Evolutionary conservation across 1,140 invertebrate genomes (phyloP).

Genomic region (Panulirus ornatus): DNA sequence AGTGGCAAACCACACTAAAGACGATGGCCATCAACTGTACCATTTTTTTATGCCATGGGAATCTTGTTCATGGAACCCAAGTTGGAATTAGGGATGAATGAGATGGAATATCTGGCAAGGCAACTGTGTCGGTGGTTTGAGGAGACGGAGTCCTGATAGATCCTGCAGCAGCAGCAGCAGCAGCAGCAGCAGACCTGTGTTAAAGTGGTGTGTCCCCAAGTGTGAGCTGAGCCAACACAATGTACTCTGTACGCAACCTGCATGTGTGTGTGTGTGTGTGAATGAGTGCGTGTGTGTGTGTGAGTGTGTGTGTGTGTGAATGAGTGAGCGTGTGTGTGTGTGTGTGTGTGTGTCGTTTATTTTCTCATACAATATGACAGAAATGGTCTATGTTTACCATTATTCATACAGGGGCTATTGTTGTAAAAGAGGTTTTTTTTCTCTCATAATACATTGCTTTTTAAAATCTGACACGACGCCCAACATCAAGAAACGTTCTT

Average conservation of each 20-base stretch:
- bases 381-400: too few relatives aligned
- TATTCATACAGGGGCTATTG: too few relatives aligned
- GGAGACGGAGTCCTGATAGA: too few relatives aligned
- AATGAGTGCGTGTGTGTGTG: slow-evolving; percentile 4
- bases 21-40: too few relatives aligned
- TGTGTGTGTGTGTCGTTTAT: neutral
- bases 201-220: slow-evolving; percentile 37
- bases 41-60: neutral
- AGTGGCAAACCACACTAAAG: too few relatives aligned
- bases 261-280: neutral
- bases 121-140: neutral
- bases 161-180: neutral
- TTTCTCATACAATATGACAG: too few relatives aligned
- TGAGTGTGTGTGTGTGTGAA: slow-evolving; percentile 27
- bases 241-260: too few relatives aligned
- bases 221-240: neutral
- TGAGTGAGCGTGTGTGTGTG: slow-evolving; percentile 20
- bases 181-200: slow-evolving; percentile 20
- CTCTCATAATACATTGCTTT: too few relatives aligned
- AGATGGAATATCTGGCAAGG: slow-evolving; percentile 17
- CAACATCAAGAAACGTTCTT: too few relatives aligned
- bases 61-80: neutral
- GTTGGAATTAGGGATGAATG: slow-evolving; percentile 25
- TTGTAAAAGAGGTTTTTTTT: too few relatives aligned
- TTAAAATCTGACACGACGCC: too few relatives aligned